A percentile compares a stretch with the other conserved stretches of the same genome.
phyloP scores from a whole-genome alignment of 2,113 vertebrate species.

The Furnarius figulus region DNA sequence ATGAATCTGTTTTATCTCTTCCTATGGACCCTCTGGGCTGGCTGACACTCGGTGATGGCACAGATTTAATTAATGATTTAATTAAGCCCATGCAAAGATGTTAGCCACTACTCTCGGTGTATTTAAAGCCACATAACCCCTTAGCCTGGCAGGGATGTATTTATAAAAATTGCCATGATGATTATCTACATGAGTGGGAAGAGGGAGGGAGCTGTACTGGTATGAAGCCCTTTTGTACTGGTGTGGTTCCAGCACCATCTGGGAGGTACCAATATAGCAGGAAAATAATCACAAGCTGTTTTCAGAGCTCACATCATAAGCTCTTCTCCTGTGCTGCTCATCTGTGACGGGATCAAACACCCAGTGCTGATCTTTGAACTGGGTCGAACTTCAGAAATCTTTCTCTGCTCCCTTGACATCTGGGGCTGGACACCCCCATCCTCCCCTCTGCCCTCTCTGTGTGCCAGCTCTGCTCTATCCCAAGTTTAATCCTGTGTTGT shows the following conservation, averaged over 20 bases:
- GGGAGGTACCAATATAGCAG: background rate
- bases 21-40: background rate
- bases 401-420: background rate
- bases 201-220: background rate
- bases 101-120: background rate
- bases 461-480: background rate
- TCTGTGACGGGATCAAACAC: background rate
- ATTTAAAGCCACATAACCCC: background rate
- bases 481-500: background rate
- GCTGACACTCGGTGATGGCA: background rate
- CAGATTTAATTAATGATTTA: constrained; percentile 39
- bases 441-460: background rate
- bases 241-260: background rate
- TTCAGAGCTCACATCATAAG: background rate
- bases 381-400: background rate
- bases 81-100: constrained; percentile 16
- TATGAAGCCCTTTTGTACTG: background rate
- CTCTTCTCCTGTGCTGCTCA: background rate
- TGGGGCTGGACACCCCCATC: background rate
- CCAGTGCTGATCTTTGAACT: background rate
- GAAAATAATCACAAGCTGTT: background rate
- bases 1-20: background rate
- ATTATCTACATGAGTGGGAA: background rate
- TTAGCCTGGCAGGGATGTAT: background rate
- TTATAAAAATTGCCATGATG: background rate